A percentile compares a stretch with the other conserved stretches of the same genome.
Conservation (phyloP, 2,888 invertebrate genomes). For the Spisula solida region DNA sequence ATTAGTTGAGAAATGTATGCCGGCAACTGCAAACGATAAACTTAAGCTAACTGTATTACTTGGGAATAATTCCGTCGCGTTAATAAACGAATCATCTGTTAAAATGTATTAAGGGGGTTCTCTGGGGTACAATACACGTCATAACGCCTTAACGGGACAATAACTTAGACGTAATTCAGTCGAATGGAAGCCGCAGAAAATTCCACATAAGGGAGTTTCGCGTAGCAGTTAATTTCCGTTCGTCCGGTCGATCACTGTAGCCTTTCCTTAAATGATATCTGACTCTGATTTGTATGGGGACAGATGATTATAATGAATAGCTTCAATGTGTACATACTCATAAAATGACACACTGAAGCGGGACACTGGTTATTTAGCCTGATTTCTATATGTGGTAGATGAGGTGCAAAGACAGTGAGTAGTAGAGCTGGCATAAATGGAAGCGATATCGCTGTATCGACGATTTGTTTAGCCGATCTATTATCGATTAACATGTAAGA, state of each 20-base stretch:
- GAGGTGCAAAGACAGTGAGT: too few relatives aligned
- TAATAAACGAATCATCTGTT: constrained; percentile 70
- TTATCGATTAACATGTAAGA: too few relatives aligned
- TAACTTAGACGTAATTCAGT: constrained; percentile 61
- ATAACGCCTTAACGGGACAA: constrained; percentile 63
- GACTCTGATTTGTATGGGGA: too few relatives aligned
- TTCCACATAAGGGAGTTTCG: neutral
- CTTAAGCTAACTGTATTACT: constrained; percentile 63
- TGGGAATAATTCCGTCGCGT: constrained; percentile 41
- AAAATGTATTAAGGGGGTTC: constrained; percentile 67
- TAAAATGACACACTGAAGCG: too few relatives aligned
- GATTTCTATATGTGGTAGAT: too few relatives aligned
- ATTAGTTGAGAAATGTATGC: neutral
- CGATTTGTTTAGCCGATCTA: too few relatives aligned
- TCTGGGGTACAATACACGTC: constrained; percentile 63
- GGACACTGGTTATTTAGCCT: too few relatives aligned
- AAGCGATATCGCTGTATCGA: too few relatives aligned
- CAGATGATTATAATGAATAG: too few relatives aligned
- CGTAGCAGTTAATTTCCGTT: neutral
- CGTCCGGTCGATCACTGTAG: neutral
- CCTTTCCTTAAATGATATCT: neutral
- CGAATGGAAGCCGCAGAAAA: neutral
- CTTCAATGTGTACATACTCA: too few relatives aligned
- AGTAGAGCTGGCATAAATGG: too few relatives aligned
- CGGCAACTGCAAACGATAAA: constrained; percentile 52